These are phyloP conservation scores for Macquaria australasica DNA, from an alignment of 2,113 vertebrate genomes.

Conservation along the genomic window DNA sequence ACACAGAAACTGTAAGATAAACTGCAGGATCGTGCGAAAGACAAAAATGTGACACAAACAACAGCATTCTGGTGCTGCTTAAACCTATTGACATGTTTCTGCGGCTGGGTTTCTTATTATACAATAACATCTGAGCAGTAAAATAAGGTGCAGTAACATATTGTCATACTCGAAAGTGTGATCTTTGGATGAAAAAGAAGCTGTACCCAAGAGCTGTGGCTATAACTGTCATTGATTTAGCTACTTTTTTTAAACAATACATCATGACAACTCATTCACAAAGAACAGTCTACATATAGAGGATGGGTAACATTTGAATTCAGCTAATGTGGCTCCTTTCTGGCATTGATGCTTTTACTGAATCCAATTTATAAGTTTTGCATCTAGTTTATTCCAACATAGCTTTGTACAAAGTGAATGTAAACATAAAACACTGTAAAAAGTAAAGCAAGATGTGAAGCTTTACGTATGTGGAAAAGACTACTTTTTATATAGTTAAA, in stretches of 20 bases:
- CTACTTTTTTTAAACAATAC: constrained; percentile 16
- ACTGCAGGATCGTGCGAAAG: constrained; percentile 17
- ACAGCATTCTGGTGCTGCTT: not conserved
- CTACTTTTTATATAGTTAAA: not conserved
- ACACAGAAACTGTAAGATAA: constrained; percentile 19
- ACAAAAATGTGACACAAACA: constrained; percentile 30
- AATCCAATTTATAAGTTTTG: not conserved
- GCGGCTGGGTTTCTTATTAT: constrained; percentile 7
- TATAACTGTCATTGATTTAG: constrained; percentile 20
- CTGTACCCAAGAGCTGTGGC: not conserved
- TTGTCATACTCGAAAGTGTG: not conserved
- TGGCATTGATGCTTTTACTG: not conserved
- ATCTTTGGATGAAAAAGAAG: constrained; percentile 8
- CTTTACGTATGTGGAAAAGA: not conserved
- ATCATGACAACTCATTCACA: constrained; percentile 8
- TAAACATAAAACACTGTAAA: not conserved
- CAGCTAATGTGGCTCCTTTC: constrained; percentile 5
- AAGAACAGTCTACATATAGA: not conserved
- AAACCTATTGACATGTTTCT: constrained; percentile 6
- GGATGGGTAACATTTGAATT: constrained; percentile 5
- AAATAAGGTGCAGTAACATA: not conserved
- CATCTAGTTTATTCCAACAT: not conserved
- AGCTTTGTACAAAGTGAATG: not conserved
- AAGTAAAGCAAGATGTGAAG: not conserved
- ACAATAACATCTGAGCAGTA: not conserved